Evolutionary conservation across 2,797 vertebrate genomes (phyloP).

Genomic region (Florisuga fusca): DNA sequence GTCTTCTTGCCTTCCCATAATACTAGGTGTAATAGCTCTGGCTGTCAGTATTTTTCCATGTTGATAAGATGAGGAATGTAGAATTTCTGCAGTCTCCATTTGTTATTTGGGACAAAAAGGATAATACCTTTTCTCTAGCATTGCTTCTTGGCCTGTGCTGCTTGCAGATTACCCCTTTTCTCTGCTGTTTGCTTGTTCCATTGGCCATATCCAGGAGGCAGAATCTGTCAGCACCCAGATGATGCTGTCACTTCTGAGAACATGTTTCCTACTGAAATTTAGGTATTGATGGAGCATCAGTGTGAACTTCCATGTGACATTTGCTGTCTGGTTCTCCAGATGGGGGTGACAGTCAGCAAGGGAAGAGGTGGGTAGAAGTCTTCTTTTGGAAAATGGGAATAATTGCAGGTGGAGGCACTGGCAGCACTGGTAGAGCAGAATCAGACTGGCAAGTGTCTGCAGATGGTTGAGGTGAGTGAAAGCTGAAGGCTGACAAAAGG

Average conservation of each 20-base stretch:
- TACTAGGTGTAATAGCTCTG: conserved; percentile 58
- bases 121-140: conserved; percentile 32
- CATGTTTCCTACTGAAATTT: neutral
- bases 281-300: neutral
- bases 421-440: neutral
- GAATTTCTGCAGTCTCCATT: conserved; percentile 52
- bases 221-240: conserved; percentile 20
- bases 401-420: neutral
- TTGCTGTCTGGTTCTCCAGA: neutral
- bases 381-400: neutral
- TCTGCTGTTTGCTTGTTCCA: neutral
- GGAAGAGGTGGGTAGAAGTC: neutral
- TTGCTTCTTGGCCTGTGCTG: neutral
- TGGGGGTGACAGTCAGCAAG: neutral
- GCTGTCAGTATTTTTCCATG: conserved; percentile 53
- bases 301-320: neutral
- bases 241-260: neutral
- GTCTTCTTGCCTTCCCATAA: conserved; percentile 57
- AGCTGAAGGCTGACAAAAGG: neutral
- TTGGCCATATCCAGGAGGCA: neutral
- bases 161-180: neutral
- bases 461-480: neutral
- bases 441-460: neutral
- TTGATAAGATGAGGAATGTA: conserved; percentile 66
- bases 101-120: conserved; percentile 62